Conservation (phyloP, 2,797 vertebrate genomes). For the Falco columbarius region DNA sequence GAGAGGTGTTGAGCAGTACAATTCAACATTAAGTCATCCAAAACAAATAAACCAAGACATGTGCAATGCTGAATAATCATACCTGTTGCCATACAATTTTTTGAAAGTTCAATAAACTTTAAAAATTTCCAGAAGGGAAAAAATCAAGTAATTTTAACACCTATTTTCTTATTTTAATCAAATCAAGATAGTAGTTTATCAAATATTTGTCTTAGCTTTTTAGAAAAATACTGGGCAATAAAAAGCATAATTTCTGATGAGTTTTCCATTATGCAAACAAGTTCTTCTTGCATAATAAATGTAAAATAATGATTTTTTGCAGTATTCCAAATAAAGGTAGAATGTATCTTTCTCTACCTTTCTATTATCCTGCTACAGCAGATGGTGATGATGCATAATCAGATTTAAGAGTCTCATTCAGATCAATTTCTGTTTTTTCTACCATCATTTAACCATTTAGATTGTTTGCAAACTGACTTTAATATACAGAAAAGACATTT, state of each 20-base stretch:
- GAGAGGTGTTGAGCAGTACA: conserved; percentile 39
- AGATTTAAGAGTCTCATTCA: conserved; percentile 61
- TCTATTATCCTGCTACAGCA: conserved; percentile 52
- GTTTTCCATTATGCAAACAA: not conserved
- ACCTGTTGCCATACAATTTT: conserved; percentile 36
- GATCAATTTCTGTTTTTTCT: conserved; percentile 67
- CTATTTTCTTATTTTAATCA: conserved; percentile 28
- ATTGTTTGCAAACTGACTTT: conserved; percentile 77
- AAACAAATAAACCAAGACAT: conserved; percentile 56
- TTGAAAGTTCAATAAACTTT: conserved; percentile 2
- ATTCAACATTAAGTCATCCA: conserved; percentile 59
- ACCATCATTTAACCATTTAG: conserved; percentile 67
- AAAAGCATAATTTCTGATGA: not conserved
- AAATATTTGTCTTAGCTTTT: not conserved
- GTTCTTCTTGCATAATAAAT: not conserved
- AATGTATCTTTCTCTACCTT: not conserved
- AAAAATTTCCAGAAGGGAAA: not conserved
- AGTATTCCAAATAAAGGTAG: conserved; percentile 20
- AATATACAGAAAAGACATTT: conserved; percentile 64
- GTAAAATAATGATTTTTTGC: not conserved
- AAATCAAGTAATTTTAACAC: not conserved
- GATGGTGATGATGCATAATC: conserved; percentile 64
- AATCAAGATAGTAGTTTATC: not conserved
- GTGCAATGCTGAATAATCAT: conserved; percentile 44
- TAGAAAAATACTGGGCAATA: not conserved